A percentile compares a stretch with the other conserved stretches of the same genome.
Evolutionary conservation across 64 coral and sea anemone species (phyloP).

Genomic region (Montipora cactus): DNA sequence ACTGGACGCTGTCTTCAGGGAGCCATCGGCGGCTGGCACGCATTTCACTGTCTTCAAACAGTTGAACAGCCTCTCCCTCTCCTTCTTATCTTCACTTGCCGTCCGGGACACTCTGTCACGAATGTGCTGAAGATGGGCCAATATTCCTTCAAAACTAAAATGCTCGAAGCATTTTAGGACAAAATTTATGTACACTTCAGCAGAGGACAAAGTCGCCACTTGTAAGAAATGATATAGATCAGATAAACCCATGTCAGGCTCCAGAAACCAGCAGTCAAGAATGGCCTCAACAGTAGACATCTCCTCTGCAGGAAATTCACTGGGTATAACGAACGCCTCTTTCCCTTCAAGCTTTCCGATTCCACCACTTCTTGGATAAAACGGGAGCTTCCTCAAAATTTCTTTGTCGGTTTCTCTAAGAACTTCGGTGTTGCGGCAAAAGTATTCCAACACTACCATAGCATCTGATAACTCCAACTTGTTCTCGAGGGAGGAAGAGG

Average conservation of each 20-base stretch:
- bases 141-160: constrained; percentile 11
- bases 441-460: not conserved
- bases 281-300: constrained; percentile 36
- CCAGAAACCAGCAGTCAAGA: constrained; percentile 14
- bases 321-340: constrained; percentile 8
- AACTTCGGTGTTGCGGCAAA: not conserved
- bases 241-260: not conserved
- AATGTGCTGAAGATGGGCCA: constrained; percentile 34
- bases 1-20: constrained; percentile 12
- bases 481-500: not conserved
- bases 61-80: not conserved
- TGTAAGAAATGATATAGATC: not conserved
- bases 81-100: not conserved
- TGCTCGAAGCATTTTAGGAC: constrained; percentile 43
- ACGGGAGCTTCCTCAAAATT: constrained; percentile 35
- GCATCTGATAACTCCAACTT: not conserved
- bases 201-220: not conserved
- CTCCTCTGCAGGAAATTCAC: constrained; percentile 7
- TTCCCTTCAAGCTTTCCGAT: not conserved
- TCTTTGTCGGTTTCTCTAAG: not conserved
- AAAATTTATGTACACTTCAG: constrained; percentile 36
- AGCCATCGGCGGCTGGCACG: constrained; percentile 3
- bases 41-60: constrained; percentile 18
- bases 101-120: not conserved
- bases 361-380: constrained; percentile 22